phyloP scores from a whole-genome alignment of 2,888 invertebrate species.

The Panzeria rudis region DNA sequence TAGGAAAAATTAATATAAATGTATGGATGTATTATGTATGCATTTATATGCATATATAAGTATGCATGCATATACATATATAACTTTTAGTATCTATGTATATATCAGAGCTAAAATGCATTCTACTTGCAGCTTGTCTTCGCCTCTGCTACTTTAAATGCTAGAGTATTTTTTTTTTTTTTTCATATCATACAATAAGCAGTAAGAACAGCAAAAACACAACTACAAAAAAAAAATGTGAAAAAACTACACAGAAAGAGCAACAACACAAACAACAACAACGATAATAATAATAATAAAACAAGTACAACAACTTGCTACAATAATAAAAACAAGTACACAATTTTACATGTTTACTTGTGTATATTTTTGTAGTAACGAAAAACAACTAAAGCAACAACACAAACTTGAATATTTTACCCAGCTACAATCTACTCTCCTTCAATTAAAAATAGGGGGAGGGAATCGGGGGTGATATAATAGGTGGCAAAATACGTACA shows the following conservation, averaged over 20 bases:
- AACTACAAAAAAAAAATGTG: constrained; percentile 39
- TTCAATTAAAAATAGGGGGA: constrained; percentile 30
- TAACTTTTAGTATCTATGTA: constrained; percentile 3
- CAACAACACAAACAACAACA: constrained; percentile 34
- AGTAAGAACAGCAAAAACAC: constrained; percentile 65
- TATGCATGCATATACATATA: constrained; percentile 3
- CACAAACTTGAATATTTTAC: constrained; percentile 76
- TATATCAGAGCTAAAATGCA: constrained; percentile 69
- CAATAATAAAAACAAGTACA: constrained; percentile 74
- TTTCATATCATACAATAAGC: constrained; percentile 59
- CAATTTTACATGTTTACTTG: constrained; percentile 67
- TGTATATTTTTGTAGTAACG: constrained; percentile 70
- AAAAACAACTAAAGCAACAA: constrained; percentile 64
- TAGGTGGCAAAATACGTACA: constrained; percentile 48
- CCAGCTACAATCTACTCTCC: constrained; percentile 71
- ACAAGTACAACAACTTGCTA: constrained; percentile 74
- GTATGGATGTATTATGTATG: constrained; percentile 26
- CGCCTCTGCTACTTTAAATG: constrained; percentile 29
- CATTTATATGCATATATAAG: constrained; percentile 19
- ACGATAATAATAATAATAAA: constrained; percentile 35
- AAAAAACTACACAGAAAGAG: constrained; percentile 36
- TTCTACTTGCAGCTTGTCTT: constrained; percentile 66
- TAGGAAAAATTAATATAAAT: constrained; percentile 45
- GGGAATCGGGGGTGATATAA: constrained; percentile 47
- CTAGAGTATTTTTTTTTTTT: constrained; percentile 23